These are phyloP conservation scores for Alces alces DNA, from an alignment of 2,113 vertebrate genomes.

Conservation along the genomic window DNA sequence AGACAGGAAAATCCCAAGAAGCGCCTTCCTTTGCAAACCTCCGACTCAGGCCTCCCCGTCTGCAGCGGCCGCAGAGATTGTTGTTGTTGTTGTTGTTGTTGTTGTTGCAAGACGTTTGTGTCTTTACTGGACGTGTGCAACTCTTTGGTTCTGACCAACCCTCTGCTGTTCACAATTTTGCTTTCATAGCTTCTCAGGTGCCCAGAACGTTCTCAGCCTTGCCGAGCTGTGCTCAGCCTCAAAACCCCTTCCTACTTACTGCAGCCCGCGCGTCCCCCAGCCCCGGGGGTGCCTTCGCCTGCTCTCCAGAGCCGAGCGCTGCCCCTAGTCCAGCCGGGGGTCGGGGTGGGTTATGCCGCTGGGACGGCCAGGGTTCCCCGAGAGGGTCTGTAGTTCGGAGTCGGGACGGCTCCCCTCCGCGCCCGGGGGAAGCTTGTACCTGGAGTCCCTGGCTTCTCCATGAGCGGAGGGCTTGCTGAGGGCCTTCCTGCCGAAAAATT, in stretches of 20 bases:
- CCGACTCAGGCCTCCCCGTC: background rate
- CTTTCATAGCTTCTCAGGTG: background rate
- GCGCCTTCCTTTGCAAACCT: background rate
- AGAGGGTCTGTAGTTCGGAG: background rate
- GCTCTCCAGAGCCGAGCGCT: background rate
- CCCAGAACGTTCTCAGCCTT: background rate
- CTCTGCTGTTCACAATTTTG: background rate
- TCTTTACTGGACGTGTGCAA: fast-evolving
- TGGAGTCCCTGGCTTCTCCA: fast-evolving
- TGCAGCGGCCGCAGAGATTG: background rate
- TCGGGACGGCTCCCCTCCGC: fast-evolving
- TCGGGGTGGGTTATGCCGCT: background rate
- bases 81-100: background rate
- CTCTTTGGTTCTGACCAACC: background rate
- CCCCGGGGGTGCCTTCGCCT: background rate
- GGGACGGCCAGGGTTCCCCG: fast-evolving
- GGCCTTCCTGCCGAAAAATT: background rate
- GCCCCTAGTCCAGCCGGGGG: background rate
- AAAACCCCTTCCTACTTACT: too few species aligned
- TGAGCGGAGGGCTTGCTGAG: background rate
- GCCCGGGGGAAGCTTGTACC: background rate
- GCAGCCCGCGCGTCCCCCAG: background rate
- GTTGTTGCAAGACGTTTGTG: fast-evolving
- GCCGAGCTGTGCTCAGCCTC: background rate
- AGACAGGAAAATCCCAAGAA: background rate